phyloP scores from a whole-genome alignment of 2,113 vertebrate genomes.

The Sylvicapra grimmia region DNA sequence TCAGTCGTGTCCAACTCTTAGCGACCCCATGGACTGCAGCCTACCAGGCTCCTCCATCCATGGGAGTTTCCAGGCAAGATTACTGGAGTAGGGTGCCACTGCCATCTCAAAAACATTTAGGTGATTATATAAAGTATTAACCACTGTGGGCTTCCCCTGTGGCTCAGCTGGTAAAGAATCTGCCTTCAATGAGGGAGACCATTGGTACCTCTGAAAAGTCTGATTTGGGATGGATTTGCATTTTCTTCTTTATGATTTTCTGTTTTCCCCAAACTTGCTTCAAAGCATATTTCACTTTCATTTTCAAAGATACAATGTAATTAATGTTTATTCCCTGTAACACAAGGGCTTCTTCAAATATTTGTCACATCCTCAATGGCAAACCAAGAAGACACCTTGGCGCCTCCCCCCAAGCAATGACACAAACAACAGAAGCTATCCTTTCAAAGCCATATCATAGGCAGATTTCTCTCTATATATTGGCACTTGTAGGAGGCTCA shows the following conservation, averaged over 20 bases:
- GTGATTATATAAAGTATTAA: not conserved
- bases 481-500: not conserved
- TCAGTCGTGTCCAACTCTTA: no score
- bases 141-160: not conserved
- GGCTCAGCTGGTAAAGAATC: not conserved
- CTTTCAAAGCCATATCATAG: not conserved
- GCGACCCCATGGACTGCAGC: no score
- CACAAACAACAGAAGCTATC: not conserved
- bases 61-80: no score
- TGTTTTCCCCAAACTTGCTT: not conserved
- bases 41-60: no score
- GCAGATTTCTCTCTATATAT: not conserved
- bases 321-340: not conserved
- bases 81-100: no score
- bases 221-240: not conserved
- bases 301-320: not conserved
- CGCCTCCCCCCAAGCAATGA: not conserved
- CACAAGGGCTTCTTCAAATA: not conserved
- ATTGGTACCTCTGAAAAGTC: not conserved
- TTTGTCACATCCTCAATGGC: not conserved
- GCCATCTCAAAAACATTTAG: not conserved
- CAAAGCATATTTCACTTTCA: not conserved
- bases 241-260: constrained; percentile 5
- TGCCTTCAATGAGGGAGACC: not conserved
- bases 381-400: not conserved